A percentile compares a stretch with the other conserved stretches of the same genome.
Evolutionary conservation across 2,888 invertebrate genomes (phyloP).

Genomic region (Drosophila cognata): DNA sequence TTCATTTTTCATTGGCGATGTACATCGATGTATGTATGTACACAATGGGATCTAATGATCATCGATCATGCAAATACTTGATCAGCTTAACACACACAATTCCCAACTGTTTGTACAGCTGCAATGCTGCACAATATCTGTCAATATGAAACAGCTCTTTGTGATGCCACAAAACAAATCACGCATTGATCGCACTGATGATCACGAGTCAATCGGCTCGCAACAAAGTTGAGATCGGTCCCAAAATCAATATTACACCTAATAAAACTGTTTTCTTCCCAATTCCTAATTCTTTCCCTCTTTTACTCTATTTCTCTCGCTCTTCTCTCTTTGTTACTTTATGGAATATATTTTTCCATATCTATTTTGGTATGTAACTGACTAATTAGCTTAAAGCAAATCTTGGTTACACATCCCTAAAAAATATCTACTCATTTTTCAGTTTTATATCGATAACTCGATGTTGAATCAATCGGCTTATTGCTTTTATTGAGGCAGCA

Average conservation of each 20-base stretch:
- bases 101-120: slow-evolving; percentile 16
- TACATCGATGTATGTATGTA: not conserved
- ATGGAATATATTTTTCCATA: not conserved
- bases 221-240: not conserved
- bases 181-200: not conserved
- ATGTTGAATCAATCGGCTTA: not conserved
- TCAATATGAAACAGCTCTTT: slow-evolving; percentile 11
- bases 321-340: not conserved
- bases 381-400: not conserved
- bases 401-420: not conserved
- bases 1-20: slow-evolving; percentile 50
- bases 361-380: not conserved
- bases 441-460: not conserved
- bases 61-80: slow-evolving; percentile 16
- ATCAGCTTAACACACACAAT: slow-evolving; percentile 24
- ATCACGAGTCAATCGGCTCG: not conserved
- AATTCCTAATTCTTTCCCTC: too few relatives aligned
- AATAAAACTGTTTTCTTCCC: not conserved
- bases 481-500: slow-evolving; percentile 18
- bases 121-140: slow-evolving; percentile 16
- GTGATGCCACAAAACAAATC: slow-evolving; percentile 8
- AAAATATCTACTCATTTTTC: not conserved
- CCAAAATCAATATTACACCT: not conserved
- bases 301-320: too few relatives aligned
- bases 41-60: slow-evolving; percentile 31